A percentile compares a stretch with the other conserved stretches of the same genome.
Conservation (phyloP, 2,797 vertebrate genomes). For the Furcifer pardalis region DNA sequence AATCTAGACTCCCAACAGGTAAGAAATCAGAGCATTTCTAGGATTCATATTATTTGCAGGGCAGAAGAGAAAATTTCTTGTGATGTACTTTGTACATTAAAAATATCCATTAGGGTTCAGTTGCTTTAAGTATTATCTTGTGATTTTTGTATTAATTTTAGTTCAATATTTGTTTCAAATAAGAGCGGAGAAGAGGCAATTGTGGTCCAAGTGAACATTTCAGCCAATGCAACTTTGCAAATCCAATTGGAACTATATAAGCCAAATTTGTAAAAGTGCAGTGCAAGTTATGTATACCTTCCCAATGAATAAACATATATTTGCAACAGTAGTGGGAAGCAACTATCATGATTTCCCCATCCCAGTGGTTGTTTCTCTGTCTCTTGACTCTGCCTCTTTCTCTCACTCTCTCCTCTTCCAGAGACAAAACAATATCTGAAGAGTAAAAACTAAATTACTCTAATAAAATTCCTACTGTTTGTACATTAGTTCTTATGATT, state of each 20-base stretch:
- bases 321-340: background rate
- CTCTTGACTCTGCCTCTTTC: background rate
- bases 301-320: no score
- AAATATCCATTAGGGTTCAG: background rate
- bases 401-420: no score
- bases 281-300: background rate
- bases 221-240: no score
- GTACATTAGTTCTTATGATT: background rate
- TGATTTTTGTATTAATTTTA: background rate
- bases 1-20: background rate
- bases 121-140: background rate
- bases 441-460: background rate
- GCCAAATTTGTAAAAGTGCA: background rate
- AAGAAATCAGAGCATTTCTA: background rate
- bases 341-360: background rate
- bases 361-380: background rate
- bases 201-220: background rate
- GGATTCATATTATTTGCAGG: background rate
- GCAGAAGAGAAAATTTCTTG: background rate
- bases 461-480: background rate
- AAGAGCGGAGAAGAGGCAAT: background rate
- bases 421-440: no score
- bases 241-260: background rate
- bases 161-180: background rate
- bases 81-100: background rate